phyloP scores from a whole-genome alignment of 2,888 invertebrate genomes.

The Kryphioiulus occultus region DNA sequence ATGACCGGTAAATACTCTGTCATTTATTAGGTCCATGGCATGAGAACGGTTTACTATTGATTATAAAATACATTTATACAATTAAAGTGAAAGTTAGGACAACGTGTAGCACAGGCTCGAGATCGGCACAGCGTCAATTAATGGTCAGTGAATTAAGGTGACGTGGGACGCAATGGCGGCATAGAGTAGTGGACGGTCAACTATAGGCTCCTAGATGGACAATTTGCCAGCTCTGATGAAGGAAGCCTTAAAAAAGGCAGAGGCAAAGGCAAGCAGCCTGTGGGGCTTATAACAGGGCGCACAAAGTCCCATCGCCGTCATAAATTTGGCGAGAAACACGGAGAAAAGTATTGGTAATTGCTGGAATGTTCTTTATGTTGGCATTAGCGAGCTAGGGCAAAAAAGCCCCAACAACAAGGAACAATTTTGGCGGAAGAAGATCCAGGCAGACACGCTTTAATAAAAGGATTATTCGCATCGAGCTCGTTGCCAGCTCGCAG shows the following conservation, averaged over 20 bases:
- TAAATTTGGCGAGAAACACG: constrained; percentile 32
- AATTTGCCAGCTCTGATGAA: constrained; percentile 30
- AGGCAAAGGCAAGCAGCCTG: neutral
- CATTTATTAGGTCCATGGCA: no score
- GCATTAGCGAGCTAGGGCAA: constrained; percentile 8
- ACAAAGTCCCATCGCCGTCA: constrained; percentile 10
- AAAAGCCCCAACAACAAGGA: neutral
- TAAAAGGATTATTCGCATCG: neutral
- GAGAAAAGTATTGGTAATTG: constrained; percentile 8
- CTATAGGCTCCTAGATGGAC: neutral
- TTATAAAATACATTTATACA: no score
- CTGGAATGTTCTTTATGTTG: constrained; percentile 17
- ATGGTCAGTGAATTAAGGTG: no score
- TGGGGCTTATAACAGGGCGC: constrained; percentile 12
- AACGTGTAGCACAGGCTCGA: no score
- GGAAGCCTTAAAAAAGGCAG: neutral
- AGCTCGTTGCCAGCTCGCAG: neutral
- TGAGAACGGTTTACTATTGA: no score
- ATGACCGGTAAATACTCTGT: no score
- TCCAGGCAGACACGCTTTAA: neutral
- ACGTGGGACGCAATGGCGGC: no score
- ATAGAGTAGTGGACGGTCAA: no score
- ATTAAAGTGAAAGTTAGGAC: no score
- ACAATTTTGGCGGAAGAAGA: neutral
- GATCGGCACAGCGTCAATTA: no score